Evolutionary conservation across 2,888 invertebrate species (phyloP), one percentile per base, ranked within the genome.

Genomic region (Ecliptopera silaceata): DNA sequence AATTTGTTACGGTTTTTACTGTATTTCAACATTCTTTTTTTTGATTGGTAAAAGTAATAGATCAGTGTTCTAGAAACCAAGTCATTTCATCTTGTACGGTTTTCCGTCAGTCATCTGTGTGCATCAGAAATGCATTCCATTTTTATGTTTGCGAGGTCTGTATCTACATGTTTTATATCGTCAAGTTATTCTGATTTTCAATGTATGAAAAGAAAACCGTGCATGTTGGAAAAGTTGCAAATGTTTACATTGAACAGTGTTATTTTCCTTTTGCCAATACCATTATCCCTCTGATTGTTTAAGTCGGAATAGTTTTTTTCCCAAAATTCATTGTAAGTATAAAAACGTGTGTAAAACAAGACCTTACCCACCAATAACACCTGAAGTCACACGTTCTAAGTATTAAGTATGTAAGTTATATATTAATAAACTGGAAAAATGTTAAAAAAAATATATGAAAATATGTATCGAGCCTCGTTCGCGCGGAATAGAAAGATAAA

Each of bases 381-480:
- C 86, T 77, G 81, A 85, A 82, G 84, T 86, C 88, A 88, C 89
- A 86, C 87, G 88, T 88, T 85, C 80, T 90, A 88, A 89, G 90
- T 89, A 89, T 90, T 90, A 89, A 86, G 77, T 85, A 86, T 81
- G 81, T 89, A 88, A 90, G 89, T 85, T 86, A 77, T 85, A 89
- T 86, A 80, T 69, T 77, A 77, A 82, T 82, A 82, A 81, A 80
- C 71, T 65, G 70, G 71, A 79, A 82, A n/a, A 83, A 80, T 77
- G 73, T 75, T 72, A 75, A 72, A 75, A 77, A 50, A 83, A 80
- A 77, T 76, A 72, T 75, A 74, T 68, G 64, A 69, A 70, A 79
- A 71, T 74, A 75, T 80, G 79, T 81, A 69, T 74, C 70, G 87
- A 86, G 88, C 82, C 80, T 85, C 83, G 75, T 72, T 81, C 76